A percentile compares a stretch with the other conserved stretches of the same genome.
phyloP scores from a whole-genome alignment of 1,140 invertebrate genomes.

The Sycophila sp. region DNA sequence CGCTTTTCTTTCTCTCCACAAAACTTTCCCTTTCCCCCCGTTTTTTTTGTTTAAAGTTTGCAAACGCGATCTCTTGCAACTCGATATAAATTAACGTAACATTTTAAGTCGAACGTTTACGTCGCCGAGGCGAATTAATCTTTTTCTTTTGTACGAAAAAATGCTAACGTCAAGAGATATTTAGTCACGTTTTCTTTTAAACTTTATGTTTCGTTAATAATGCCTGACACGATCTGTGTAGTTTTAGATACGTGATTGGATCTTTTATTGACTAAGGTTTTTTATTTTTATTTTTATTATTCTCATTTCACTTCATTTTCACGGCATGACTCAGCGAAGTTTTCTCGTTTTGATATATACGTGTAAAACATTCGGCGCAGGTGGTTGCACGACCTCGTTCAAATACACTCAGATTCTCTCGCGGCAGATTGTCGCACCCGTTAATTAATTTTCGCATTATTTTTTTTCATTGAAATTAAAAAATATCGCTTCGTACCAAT shows the following conservation, averaged over 20 bases:
- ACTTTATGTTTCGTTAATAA: conserved; percentile 18
- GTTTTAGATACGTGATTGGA: too few species aligned
- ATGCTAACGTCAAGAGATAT: conserved; percentile 9
- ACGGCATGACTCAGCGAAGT: too few species aligned
- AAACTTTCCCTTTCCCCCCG: conserved; percentile 30
- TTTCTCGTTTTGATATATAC: too few species aligned
- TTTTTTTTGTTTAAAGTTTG: not conserved
- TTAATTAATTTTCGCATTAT: not conserved
- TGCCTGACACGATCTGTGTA: too few species aligned
- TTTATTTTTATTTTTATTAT: too few species aligned
- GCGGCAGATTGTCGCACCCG: conserved; percentile 18
- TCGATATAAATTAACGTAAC: conserved; percentile 6
- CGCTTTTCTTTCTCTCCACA: too few species aligned
- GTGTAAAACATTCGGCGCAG: not conserved
- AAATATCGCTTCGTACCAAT: too few species aligned
- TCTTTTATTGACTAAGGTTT: too few species aligned
- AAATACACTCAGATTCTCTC: conserved; percentile 14
- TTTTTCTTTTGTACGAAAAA: conserved; percentile 10
- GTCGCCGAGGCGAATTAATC: too few species aligned
- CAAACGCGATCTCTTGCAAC: not conserved
- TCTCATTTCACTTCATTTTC: too few species aligned
- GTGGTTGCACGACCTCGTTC: not conserved
- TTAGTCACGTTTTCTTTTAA: not conserved
- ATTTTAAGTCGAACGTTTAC: too few species aligned
- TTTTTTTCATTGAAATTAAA: not conserved